Conservation (phyloP, 2,888 invertebrate genomes). For the Stenodera caucasica region DNA sequence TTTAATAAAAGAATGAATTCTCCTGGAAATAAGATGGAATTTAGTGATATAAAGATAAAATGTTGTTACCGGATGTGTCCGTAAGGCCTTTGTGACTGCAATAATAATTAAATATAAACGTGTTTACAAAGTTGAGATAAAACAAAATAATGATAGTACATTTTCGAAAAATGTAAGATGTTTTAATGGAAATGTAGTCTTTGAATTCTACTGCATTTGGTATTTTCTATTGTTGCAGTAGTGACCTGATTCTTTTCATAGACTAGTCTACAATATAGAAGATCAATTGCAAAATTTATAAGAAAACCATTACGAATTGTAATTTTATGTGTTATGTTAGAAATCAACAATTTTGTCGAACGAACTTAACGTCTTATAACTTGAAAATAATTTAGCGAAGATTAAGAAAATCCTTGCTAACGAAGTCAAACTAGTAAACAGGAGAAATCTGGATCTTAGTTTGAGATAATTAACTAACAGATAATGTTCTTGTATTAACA, state of each 20-base stretch:
- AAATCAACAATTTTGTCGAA: not conserved
- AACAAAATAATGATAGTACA: not conserved
- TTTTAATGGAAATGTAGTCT: not conserved
- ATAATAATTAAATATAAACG: conserved; percentile 16
- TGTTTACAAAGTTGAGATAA: not conserved
- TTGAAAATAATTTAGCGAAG: not conserved
- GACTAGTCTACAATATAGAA: no score
- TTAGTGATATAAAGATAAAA: conserved; percentile 19
- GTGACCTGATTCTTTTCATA: no score
- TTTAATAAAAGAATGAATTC: not conserved
- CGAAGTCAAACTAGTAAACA: conserved; percentile 1
- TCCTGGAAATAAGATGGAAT: not conserved
- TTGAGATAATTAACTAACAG: not conserved
- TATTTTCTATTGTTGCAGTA: no score
- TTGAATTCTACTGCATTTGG: not conserved
- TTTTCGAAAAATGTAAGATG: not conserved
- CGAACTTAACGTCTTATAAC: not conserved
- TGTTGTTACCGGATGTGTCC: conserved; percentile 23
- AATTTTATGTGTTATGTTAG: no score
- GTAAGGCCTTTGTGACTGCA: conserved; percentile 20
- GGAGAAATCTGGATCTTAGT: not conserved
- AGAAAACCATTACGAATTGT: no score
- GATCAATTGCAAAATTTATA: no score
- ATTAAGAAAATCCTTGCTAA: conserved; percentile 1
- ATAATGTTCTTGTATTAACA: not conserved